Percentiles rank a stretch among this genome's conserved stretches.
These are phyloP conservation scores for Dryococelus australis DNA, from an alignment of 2,888 invertebrate species.

Conservation along the genomic window DNA sequence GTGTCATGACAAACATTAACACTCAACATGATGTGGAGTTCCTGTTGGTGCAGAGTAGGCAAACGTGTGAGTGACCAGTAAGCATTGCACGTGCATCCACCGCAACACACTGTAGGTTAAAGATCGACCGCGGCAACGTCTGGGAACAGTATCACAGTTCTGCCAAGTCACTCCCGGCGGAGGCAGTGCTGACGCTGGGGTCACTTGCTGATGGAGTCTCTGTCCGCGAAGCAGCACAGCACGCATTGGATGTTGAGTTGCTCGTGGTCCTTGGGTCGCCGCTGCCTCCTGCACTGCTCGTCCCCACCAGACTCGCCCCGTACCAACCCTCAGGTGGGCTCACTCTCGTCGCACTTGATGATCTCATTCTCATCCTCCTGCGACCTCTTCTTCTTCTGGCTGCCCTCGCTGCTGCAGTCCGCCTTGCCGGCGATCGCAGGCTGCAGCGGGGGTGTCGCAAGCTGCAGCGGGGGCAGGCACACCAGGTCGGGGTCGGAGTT, in stretches of 20 bases:
- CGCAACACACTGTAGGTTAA: background rate
- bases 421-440: background rate
- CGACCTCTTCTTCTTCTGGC: conserved; percentile 37
- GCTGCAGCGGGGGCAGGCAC: conserved; percentile 17
- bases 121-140: background rate
- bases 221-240: conserved; percentile 38
- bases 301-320: background rate
- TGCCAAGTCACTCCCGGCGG: background rate
- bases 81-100: no score
- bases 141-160: background rate
- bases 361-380: conserved; percentile 43
- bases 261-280: background rate
- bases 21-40: background rate
- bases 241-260: conserved; percentile 35
- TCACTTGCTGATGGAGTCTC: conserved; percentile 28
- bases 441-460: background rate
- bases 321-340: conserved; percentile 41
- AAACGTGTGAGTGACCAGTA: background rate
- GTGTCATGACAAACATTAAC: no score
- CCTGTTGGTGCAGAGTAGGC: background rate
- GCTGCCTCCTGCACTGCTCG: background rate
- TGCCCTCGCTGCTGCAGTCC: conserved; percentile 35
- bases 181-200: background rate
- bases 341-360: conserved; percentile 41
- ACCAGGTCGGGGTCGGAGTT: conserved; percentile 29